phyloP scores from a whole-genome alignment of 1,140 invertebrate genomes.

The Patella vulgata region DNA sequence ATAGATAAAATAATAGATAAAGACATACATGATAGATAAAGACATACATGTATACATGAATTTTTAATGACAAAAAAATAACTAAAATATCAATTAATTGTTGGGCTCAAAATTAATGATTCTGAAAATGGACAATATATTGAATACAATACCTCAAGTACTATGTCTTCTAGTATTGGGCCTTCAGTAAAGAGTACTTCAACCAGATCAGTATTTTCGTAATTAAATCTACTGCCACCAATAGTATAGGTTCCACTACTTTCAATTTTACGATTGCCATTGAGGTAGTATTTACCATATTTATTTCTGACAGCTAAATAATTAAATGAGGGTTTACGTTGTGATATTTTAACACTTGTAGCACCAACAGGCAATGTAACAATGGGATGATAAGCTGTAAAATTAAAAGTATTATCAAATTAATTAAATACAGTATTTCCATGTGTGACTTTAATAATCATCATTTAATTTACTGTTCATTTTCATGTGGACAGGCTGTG shows the following conservation, averaged over 20 bases:
- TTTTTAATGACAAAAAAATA: no score
- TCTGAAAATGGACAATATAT: no score
- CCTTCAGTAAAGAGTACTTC: slow-evolving; percentile 70
- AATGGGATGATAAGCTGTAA: slow-evolving; percentile 40
- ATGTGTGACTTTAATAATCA: no score
- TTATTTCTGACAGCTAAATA: slow-evolving; percentile 41
- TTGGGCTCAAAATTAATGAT: no score
- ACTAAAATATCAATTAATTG: no score
- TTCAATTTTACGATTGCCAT: slow-evolving; percentile 48
- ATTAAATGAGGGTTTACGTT: slow-evolving; percentile 29
- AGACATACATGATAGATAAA: no score
- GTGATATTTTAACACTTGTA: slow-evolving; percentile 28
- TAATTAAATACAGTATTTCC: no score
- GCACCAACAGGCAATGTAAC: slow-evolving; percentile 39
- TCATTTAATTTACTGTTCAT: no score
- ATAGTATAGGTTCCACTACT: slow-evolving; percentile 41
- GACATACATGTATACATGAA: no score
- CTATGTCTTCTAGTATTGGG: slow-evolving; percentile 70
- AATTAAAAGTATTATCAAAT: slow-evolving; percentile 5
- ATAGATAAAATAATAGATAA: no score
- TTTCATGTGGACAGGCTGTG: no score
- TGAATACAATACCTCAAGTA: slow-evolving; percentile 72
- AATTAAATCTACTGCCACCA: slow-evolving; percentile 65
- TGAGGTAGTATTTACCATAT: slow-evolving; percentile 51
- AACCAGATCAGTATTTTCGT: slow-evolving; percentile 62